Conservation (phyloP, 2,113 vertebrate species). For the Phalacrocorax pelagicus region DNA sequence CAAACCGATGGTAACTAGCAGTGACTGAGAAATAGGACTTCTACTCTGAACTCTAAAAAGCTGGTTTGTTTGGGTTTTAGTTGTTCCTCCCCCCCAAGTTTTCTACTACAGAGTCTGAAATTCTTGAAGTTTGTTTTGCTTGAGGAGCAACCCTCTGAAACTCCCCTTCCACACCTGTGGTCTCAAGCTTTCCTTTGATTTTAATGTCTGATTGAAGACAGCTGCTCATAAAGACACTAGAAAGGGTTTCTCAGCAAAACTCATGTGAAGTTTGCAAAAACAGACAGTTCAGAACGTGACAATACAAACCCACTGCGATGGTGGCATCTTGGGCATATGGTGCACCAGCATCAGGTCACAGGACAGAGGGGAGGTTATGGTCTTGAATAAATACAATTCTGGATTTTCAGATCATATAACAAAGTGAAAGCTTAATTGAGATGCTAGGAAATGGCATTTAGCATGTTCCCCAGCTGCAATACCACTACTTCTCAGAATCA, state of each 20-base stretch:
- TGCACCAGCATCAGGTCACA: neutral
- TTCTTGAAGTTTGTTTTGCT: neutral
- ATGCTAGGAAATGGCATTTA: neutral
- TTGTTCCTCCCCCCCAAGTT: neutral
- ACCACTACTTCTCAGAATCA: neutral
- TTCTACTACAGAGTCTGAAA: neutral
- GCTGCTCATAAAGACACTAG: neutral
- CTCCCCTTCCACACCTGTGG: neutral
- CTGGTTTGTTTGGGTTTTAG: neutral
- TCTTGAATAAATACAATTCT: neutral
- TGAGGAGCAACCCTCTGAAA: neutral
- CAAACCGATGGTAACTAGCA: neutral
- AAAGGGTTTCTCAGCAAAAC: neutral
- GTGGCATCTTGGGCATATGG: neutral
- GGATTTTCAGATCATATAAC: neutral
- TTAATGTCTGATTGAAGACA: neutral
- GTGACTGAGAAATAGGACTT: neutral
- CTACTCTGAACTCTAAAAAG: neutral
- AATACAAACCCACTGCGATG: neutral
- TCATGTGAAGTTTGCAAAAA: neutral
- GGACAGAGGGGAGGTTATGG: neutral
- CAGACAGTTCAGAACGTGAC: neutral
- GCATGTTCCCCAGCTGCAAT: neutral
- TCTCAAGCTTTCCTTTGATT: neutral
- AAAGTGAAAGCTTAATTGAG: neutral